phyloP scores from a whole-genome alignment of 2,797 vertebrate genomes.

The Serranus cabrilla region DNA sequence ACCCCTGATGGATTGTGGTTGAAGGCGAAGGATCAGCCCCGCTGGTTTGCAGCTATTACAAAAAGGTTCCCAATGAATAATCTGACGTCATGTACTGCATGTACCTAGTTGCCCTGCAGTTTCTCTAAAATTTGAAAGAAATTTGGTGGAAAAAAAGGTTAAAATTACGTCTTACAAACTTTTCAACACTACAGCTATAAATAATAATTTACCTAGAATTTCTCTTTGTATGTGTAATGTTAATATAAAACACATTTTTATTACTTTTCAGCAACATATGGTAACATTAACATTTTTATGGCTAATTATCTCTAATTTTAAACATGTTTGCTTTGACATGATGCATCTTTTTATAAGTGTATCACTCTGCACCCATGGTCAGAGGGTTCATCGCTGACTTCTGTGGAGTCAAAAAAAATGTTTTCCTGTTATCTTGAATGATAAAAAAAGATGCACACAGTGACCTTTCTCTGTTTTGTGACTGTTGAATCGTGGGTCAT shows the following conservation, averaged over 20 bases:
- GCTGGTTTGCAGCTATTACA: conserved; percentile 7
- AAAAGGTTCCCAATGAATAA: background rate
- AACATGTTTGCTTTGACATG: conserved; percentile 16
- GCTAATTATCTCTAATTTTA: background rate
- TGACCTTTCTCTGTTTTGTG: conserved; percentile 23
- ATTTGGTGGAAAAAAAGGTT: background rate
- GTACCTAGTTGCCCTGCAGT: background rate
- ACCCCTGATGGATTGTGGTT: conserved; percentile 21
- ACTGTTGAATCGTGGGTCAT: conserved; percentile 11
- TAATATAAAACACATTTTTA: conserved; percentile 5
- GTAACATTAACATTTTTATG: conserved; percentile 8
- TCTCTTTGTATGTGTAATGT: conserved; percentile 5
- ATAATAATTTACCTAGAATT: background rate
- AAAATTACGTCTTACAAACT: background rate
- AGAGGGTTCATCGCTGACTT: conserved; percentile 25
- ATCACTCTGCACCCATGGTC: conserved; percentile 1
- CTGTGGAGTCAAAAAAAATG: conserved; percentile 24
- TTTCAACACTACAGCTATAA: background rate
- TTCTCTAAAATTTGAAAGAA: background rate
- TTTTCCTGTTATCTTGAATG: conserved; percentile 5
- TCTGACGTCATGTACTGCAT: background rate
- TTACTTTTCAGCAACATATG: conserved; percentile 14
- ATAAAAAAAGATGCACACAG: conserved; percentile 6
- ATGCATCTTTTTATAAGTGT: conserved; percentile 4
- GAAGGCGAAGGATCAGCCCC: background rate